Percentiles rank a stretch among this genome's conserved stretches.
These are phyloP conservation scores for Rhaphigaster nebulosa DNA, from an alignment of 2,888 invertebrate genomes.

Conservation along the genomic window DNA sequence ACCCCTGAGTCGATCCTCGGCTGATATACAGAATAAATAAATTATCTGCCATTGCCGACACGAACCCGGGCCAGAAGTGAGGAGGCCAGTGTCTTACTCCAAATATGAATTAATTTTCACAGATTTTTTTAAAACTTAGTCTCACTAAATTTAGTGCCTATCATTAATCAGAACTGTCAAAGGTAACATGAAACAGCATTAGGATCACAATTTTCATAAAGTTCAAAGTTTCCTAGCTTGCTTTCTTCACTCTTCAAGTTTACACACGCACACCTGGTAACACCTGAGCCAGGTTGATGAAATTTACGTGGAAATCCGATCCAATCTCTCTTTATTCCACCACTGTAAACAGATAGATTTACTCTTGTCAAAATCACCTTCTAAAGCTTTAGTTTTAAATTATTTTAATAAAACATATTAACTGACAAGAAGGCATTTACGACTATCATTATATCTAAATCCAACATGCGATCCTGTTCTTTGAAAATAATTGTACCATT, in stretches of 20 bases:
- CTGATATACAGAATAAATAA: too few species aligned
- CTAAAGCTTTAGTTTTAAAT: background rate
- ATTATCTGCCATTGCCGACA: too few species aligned
- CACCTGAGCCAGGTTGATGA: conserved; percentile 77
- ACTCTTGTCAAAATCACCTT: background rate
- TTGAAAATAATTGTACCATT: too few species aligned
- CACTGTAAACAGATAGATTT: conserved; percentile 75
- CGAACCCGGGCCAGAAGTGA: too few species aligned
- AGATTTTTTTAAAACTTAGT: background rate
- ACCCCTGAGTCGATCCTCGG: too few species aligned
- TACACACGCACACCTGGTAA: conserved; percentile 88
- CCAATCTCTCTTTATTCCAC: conserved; percentile 90
- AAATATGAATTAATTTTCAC: conserved; percentile 21
- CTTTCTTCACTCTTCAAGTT: conserved; percentile 69
- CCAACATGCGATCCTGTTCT: too few species aligned
- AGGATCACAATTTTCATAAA: conserved; percentile 77
- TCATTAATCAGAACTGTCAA: background rate
- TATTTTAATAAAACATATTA: background rate
- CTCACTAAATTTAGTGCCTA: too few species aligned
- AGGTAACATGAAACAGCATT: conserved; percentile 72
- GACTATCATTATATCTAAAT: background rate
- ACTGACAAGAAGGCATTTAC: background rate
- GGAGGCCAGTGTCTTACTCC: background rate
- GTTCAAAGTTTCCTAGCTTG: conserved; percentile 68
- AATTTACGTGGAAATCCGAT: conserved; percentile 89